Evolutionary conservation across 2,888 invertebrate species (phyloP).

Genomic region (Drosophila neotestacea): DNA sequence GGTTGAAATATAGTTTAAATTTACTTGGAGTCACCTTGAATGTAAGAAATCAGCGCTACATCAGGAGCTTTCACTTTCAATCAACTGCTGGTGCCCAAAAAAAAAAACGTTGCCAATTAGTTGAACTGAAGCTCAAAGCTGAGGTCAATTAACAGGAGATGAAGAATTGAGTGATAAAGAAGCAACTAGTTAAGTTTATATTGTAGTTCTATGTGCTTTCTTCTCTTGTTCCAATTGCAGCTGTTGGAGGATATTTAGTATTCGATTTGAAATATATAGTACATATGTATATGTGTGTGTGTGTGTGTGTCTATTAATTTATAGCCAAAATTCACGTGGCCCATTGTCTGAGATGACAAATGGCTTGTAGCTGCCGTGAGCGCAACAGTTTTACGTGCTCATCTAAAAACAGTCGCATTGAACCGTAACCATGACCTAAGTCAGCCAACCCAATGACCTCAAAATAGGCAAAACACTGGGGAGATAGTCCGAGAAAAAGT

Average conservation of each 20-base stretch:
- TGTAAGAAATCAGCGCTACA: too few species aligned
- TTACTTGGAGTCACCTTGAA: too few species aligned
- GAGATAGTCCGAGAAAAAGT: neutral
- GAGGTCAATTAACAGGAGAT: constrained; percentile 1
- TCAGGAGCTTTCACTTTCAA: too few species aligned
- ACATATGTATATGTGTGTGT: neutral
- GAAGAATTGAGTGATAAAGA: neutral
- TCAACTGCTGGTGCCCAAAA: too few species aligned
- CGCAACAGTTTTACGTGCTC: constrained; percentile 59
- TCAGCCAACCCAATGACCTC: constrained; percentile 56
- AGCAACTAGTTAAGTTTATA: constrained; percentile 16
- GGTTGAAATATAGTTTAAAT: too few species aligned
- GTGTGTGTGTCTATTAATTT: constrained; percentile 31
- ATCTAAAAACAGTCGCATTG: constrained; percentile 26
- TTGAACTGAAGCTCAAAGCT: constrained; percentile 5
- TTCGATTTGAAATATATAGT: neutral
- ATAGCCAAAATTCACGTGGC: constrained; percentile 37
- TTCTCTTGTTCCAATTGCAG: constrained; percentile 20
- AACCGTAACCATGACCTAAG: constrained; percentile 59
- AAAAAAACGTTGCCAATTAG: constrained; percentile 1
- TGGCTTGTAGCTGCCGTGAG: constrained; percentile 19
- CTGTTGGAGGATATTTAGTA: constrained; percentile 24
- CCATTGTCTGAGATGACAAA: constrained; percentile 46
- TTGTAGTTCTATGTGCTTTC: neutral
- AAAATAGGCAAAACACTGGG: constrained; percentile 24